Base-by-base conservation (phyloP, 2,113 vertebrate genomes). In the Eolophus roseicapilla region DNA sequence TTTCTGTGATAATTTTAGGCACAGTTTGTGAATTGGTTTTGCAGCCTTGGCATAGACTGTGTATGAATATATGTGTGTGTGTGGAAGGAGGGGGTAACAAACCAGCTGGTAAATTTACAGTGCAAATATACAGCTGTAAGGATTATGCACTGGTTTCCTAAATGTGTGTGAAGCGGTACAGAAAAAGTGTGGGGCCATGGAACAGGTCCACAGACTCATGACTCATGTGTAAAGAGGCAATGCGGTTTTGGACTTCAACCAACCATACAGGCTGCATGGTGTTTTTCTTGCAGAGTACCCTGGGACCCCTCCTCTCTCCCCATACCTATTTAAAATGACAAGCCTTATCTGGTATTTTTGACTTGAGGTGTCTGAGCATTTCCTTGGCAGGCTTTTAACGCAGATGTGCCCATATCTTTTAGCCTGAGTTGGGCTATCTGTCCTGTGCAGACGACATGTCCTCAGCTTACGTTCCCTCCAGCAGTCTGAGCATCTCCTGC, bases 91-190 rank as follows among this genome's bases (percentile, higher is more conserved):
- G 5, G 19, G 18, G 27, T 49, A 75, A 65, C 1, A 16, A 95
- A 71, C 52, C 62, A 89, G 77, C 39, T 9, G 8, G 77, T 33
- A 69, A 92, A 93, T 93, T 91, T 92, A 79, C 35, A 62, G 78
- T 31, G 50, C 73, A 92, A 84, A 87, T 82, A 53, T 79, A 85
- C 92, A 93, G 83, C 86, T 96, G 92, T 73, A 90, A 53, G 80
- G 80, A 96, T 96, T 91, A 82, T 69, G 52, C 44, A 49, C 59
- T 76, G 88, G 44, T 88, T 96, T 91, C 83, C 92, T 84, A 85
- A 90, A 91, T 10, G 65, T 86, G 39, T 91, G 74, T 79, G 88
- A 91, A 94, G 68, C 2, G 31, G 76, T 64, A 68, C 31, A 96
- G 82, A 81, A 93, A 75, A 90, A 90, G 35, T 3, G 11, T 57